Base-by-base conservation (phyloP, 2,113 vertebrate genomes). In the Sorex araneus region DNA sequence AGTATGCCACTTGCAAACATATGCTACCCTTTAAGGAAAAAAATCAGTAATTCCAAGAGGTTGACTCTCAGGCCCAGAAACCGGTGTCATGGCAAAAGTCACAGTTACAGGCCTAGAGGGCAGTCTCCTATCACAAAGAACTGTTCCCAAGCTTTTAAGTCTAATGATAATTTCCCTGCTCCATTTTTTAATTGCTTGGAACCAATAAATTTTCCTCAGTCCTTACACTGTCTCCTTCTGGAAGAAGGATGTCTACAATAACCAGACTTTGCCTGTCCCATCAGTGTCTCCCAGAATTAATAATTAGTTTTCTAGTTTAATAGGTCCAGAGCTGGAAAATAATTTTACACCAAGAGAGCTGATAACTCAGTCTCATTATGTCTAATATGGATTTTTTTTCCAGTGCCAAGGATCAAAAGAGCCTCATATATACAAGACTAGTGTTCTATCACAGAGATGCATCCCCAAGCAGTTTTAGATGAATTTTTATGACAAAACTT, bases 291-390 rank as follows among this genome's bases (percentile, higher is more conserved):
- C 43, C 23, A 18, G 40, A 84, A 75, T 23, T 79, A 18, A 27
- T 43, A 91, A 91, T 36, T 80, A 66, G 6, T 74, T 80, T 86
- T 80, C n/a, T 54, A 54, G 57, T 66, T 64, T 73, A 18, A 64
- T 32, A 74, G 64, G 21, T 57, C 28, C 36, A 70, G 9, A 60
- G 28, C 76, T 12, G 10, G 34, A 71, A 73, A 78, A 25, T 27
- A 80, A 78, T 92, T 87, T 13, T 80, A 28, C 57, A 32, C 43
- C 50, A 63, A 27, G 36, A 78, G 63, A 25, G 81, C 34, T 63
- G 36, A 47, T 45, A 70, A 16, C 34, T 54, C 54, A 54, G 54
- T 54, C 54, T 54, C 54, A 54, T 54, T 54, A 54, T 54, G 54
- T 15, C 54, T 54, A 19, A 54, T 54, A 16, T 13, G 50, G 54